phyloP scores from a whole-genome alignment of 2,888 invertebrate genomes.

The Chrysina gloriosa region DNA sequence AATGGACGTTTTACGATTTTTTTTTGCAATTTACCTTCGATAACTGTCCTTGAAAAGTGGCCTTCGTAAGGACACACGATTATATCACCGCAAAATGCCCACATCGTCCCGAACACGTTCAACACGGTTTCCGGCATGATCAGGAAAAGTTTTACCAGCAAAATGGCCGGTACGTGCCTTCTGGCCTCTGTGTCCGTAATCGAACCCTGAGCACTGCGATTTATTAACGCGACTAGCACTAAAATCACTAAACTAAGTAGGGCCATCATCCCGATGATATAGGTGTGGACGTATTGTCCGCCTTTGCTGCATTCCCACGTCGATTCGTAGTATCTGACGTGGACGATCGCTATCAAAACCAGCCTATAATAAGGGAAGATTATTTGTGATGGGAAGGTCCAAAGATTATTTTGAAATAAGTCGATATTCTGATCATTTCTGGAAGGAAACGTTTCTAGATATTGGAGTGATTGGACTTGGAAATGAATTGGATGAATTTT shows the following conservation, averaged over 20 bases:
- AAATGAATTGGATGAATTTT: too few relatives aligned
- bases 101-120: constrained; percentile 85
- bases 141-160: constrained; percentile 79
- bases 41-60: constrained; percentile 77
- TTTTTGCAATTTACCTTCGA: constrained; percentile 72
- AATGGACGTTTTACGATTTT: too few relatives aligned
- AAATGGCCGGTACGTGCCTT: constrained; percentile 76
- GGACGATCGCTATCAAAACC: constrained; percentile 57
- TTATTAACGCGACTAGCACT: constrained; percentile 74
- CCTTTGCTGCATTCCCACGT: constrained; percentile 78
- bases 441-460: too few relatives aligned
- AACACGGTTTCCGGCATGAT: constrained; percentile 82
- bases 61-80: constrained; percentile 76
- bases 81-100: constrained; percentile 77
- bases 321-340: constrained; percentile 65
- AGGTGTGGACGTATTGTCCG: constrained; percentile 78
- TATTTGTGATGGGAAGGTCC: not conserved
- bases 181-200: constrained; percentile 81
- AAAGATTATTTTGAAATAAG: too few relatives aligned
- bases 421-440: too few relatives aligned
- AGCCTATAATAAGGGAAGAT: constrained; percentile 54
- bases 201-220: constrained; percentile 80
- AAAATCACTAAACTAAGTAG: constrained; percentile 74
- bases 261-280: constrained; percentile 77
- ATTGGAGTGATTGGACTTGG: too few relatives aligned